Percentiles rank a stretch among this genome's conserved stretches.
These are phyloP conservation scores for Marronus borbonicus DNA, from an alignment of 2,888 invertebrate genomes.

Conservation along the genomic window DNA sequence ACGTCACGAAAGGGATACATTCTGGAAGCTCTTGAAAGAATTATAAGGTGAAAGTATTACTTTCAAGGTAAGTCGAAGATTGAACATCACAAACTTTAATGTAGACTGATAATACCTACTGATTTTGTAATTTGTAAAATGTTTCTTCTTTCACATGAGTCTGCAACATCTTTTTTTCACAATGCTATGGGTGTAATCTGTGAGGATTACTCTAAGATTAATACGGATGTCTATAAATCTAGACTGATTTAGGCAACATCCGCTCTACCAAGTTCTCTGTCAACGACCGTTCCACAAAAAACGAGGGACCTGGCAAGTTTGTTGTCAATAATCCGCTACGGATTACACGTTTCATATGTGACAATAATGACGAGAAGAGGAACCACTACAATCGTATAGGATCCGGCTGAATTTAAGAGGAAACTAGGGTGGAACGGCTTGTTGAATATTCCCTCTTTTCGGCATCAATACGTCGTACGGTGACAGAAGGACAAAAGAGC, in stretches of 20 bases:
- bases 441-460: slow-evolving; percentile 61
- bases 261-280: neutral
- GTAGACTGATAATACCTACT: too few species aligned
- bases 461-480: slow-evolving; percentile 67
- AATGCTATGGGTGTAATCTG: neutral
- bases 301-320: slow-evolving; percentile 2
- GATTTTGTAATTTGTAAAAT: too few species aligned
- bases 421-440: slow-evolving; percentile 61
- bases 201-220: neutral
- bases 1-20: too few species aligned
- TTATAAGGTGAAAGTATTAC: too few species aligned
- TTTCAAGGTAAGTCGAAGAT: too few species aligned
- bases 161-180: neutral
- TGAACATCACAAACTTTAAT: too few species aligned
- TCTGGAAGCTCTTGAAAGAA: too few species aligned
- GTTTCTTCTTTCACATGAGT: neutral
- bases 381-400: slow-evolving; percentile 1
- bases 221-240: neutral
- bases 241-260: neutral
- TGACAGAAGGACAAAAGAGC: slow-evolving; percentile 69
- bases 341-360: slow-evolving; percentile 67
- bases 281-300: neutral
- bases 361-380: slow-evolving; percentile 37
- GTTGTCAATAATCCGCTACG: slow-evolving; percentile 64
- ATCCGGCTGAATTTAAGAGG: slow-evolving; percentile 25